These are phyloP conservation scores for Cataglyphis livida DNA, from an alignment of 2,888 invertebrate genomes.

Conservation along the genomic window DNA sequence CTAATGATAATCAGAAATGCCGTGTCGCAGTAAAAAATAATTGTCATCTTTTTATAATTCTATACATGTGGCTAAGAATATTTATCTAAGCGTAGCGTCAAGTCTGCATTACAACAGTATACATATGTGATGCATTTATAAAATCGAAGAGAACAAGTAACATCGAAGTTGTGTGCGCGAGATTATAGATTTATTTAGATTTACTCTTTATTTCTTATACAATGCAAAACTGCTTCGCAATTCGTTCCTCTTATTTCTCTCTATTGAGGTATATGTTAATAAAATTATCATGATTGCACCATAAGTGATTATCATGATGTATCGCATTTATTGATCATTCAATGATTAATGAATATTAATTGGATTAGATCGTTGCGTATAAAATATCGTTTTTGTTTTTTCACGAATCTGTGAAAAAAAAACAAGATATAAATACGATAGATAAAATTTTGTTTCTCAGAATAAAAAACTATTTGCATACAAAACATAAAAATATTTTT, in stretches of 20 bases:
- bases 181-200: slow-evolving; percentile 38
- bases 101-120: slow-evolving; percentile 27
- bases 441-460: neutral
- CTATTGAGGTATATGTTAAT: slow-evolving; percentile 53
- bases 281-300: slow-evolving; percentile 66
- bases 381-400: slow-evolving; percentile 13
- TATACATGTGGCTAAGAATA: slow-evolving; percentile 61
- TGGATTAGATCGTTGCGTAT: slow-evolving; percentile 21
- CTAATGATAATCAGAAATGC: slow-evolving; percentile 48
- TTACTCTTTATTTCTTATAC: slow-evolving; percentile 52
- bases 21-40: slow-evolving; percentile 63
- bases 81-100: slow-evolving; percentile 45
- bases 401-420: neutral
- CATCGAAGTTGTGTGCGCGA: neutral
- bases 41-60: slow-evolving; percentile 47
- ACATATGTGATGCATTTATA: neutral
- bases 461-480: neutral
- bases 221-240: slow-evolving; percentile 60
- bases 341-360: slow-evolving; percentile 14
- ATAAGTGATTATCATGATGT: slow-evolving; percentile 52
- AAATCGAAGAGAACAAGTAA: slow-evolving; percentile 33
- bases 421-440: neutral
- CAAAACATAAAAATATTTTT: neutral
- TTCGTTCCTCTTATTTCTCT: slow-evolving; percentile 38
- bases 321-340: slow-evolving; percentile 10